Evolutionary conservation across 2,797 vertebrate species (phyloP), one percentile per base, ranked within the genome.

Genomic region (Enteromius afrohamiltoni): DNA sequence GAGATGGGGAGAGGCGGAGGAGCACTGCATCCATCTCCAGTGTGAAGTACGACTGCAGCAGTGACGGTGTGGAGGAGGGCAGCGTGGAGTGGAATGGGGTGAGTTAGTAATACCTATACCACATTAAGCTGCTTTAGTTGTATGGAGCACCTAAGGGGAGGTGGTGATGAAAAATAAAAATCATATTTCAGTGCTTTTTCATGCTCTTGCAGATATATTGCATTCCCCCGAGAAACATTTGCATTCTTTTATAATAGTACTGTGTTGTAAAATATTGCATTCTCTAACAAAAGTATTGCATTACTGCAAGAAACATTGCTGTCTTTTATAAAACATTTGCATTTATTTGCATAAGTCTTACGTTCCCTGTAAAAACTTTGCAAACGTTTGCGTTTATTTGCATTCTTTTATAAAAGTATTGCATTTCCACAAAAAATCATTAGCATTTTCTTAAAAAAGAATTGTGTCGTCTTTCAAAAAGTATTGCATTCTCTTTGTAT

Each of bases 11-110:
- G 4, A 84, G 89, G 49, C 89, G 91, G 55, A 89, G 92, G 53
- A 95, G 93, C 77, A 91, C 93, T 11, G 88, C 90, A 13, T 89
- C 86, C 49, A 29, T 86, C 79, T 92, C 92, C 87, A 92, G 91
- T 0, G 94, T 96, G 86, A 96, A 95, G 88, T 96, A 95, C 0
- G 95, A 96, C 90, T 92, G 77, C 85, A 85, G 91, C 87, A 91
- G 90, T 83, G 94, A 95, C 68, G 90, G 94, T 86, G 94, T 93
- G 85, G 95, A 96, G 88, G 96, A 96, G 86, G 96, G 92, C 85
- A 95, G 93, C 82, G 94, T 96, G 90, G 94, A 96, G 88, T 96
- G 95, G 96, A 95, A 93, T 4, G 95, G 95, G 94, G 96, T 96
- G 91, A 96, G 96, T 93, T 14, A 42, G 3, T 67, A 53, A n/a